phyloP scores from a whole-genome alignment of 2,113 vertebrate species.

The Platichthys stellatus region DNA sequence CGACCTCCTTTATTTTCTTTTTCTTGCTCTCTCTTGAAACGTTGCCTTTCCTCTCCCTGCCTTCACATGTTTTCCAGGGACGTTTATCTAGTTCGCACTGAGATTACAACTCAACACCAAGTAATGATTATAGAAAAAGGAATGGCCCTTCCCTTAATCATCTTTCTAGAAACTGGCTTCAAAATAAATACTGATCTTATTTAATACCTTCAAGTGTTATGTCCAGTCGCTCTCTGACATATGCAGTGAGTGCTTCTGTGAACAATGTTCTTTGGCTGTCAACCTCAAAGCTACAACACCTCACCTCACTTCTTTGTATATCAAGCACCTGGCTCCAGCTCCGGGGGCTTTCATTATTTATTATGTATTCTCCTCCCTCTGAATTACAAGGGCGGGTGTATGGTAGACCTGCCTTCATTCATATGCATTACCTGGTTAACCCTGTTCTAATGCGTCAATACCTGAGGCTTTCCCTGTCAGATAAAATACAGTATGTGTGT shows the following conservation, averaged over 20 bases:
- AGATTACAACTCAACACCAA: neutral
- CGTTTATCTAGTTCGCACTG: neutral
- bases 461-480: constrained; percentile 5
- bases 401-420: constrained; percentile 2
- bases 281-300: constrained; percentile 10
- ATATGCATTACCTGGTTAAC: constrained; percentile 22
- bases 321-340: constrained; percentile 1
- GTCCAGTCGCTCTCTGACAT: too few relatives aligned
- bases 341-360: constrained; percentile 14
- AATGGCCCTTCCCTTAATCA: too few relatives aligned
- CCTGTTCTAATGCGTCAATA: neutral
- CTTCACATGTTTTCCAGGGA: neutral
- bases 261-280: constrained; percentile 2
- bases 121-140: neutral
- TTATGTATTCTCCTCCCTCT: constrained; percentile 3
- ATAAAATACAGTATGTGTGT: constrained; percentile 5
- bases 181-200: too few relatives aligned
- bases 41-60: neutral
- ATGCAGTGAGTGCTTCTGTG: too few relatives aligned
- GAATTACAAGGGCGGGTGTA: constrained; percentile 20
- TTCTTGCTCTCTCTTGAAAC: too few relatives aligned
- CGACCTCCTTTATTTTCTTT: too few relatives aligned
- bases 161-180: too few relatives aligned
- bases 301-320: constrained; percentile 33
- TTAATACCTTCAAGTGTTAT: too few relatives aligned